Evolutionary conservation across 2,888 invertebrate species (phyloP).

Genomic region (Pimpla rufipes): DNA sequence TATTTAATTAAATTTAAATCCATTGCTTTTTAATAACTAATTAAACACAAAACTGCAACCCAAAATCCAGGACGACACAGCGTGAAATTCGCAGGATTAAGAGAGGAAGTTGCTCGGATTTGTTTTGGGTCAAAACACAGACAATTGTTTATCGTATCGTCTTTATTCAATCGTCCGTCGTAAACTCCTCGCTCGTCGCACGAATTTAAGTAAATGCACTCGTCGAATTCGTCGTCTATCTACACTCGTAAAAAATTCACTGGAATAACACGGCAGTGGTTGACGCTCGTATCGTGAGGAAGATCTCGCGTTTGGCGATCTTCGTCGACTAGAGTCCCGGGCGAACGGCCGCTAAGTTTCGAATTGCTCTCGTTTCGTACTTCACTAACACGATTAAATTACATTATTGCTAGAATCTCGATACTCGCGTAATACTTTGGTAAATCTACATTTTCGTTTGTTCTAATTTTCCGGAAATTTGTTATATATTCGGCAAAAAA

Average conservation of each 20-base stretch:
- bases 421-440: slow-evolving; percentile 38
- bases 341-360: slow-evolving; percentile 12
- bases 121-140: not conserved
- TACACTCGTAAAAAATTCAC: slow-evolving; percentile 39
- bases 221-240: slow-evolving; percentile 34
- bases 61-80: too few relatives aligned
- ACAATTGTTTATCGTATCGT: slow-evolving; percentile 2
- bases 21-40: too few relatives aligned
- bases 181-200: not conserved
- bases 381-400: not conserved
- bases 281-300: slow-evolving; percentile 7
- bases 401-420: slow-evolving; percentile 28
- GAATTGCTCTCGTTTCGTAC: not conserved
- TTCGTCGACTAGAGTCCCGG: slow-evolving; percentile 22
- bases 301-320: not conserved
- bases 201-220: slow-evolving; percentile 10
- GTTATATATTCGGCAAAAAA: not conserved
- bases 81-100: too few relatives aligned
- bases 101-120: too few relatives aligned
- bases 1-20: too few relatives aligned
- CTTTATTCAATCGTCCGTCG: slow-evolving; percentile 16
- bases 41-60: too few relatives aligned
- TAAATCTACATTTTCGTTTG: slow-evolving; percentile 23
- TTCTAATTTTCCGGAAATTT: too few relatives aligned
- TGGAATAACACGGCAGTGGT: slow-evolving; percentile 32